A percentile compares a stretch with the other conserved stretches of the same genome.
Conservation (phyloP, 1,140 invertebrate species). For the Diorhabda elongata region DNA sequence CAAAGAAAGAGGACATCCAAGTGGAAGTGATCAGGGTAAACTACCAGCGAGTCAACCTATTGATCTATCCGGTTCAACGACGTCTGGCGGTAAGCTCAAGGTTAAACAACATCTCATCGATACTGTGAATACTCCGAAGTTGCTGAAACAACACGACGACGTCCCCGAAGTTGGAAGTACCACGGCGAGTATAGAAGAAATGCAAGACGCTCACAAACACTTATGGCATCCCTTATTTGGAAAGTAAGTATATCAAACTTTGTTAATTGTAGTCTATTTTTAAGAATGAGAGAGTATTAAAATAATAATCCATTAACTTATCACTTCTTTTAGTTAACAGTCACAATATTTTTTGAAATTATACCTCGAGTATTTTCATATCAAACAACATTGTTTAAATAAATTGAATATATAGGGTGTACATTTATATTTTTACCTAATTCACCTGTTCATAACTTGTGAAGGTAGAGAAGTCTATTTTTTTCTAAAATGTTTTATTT, state of each 20-base stretch:
- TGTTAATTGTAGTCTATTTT: too few relatives aligned
- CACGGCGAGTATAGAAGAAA: slow-evolving; percentile 47
- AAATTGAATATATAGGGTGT: too few relatives aligned
- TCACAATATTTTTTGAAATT: too few relatives aligned
- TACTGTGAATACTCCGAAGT: slow-evolving; percentile 34
- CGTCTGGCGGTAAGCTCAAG: slow-evolving; percentile 44
- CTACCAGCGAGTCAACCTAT: slow-evolving; percentile 31
- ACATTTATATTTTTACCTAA: too few relatives aligned
- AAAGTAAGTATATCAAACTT: slow-evolving; percentile 51
- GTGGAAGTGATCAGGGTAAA: slow-evolving; percentile 15
- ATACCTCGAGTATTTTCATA: too few relatives aligned
- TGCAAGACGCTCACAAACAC: slow-evolving; percentile 54
- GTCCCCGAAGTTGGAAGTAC: slow-evolving; percentile 57
- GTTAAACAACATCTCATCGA: slow-evolving; percentile 48
- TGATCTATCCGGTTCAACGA: slow-evolving; percentile 38
- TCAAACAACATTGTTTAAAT: too few relatives aligned
- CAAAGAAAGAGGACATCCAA: slow-evolving; percentile 16
- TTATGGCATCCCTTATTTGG: slow-evolving; percentile 68
- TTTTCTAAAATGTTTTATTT: too few relatives aligned
- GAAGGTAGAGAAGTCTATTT: too few relatives aligned
- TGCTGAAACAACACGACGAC: slow-evolving; percentile 44
- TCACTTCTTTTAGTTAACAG: too few relatives aligned
- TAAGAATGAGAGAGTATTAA: too few relatives aligned
- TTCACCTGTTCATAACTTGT: too few relatives aligned
- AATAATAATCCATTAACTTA: too few relatives aligned